Percentiles rank a stretch among this genome's conserved stretches.
phyloP scores from a whole-genome alignment of 53 echinoderm and acorn worm genomes.

The Henricia sp. region DNA sequence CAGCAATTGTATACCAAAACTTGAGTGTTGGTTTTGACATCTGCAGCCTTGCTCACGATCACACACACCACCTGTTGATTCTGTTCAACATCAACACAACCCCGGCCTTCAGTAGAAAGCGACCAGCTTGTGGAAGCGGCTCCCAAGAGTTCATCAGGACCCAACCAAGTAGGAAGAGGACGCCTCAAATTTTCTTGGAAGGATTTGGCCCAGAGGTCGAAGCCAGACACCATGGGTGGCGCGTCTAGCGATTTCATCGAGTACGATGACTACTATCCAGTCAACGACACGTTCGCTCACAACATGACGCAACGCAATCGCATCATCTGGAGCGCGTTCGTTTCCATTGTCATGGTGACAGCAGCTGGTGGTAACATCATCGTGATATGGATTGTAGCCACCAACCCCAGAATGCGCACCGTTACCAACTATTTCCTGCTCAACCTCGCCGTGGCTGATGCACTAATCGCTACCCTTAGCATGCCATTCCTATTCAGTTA shows the following conservation, averaged over 20 bases:
- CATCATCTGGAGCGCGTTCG: constrained; percentile 82
- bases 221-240: constrained; percentile 26
- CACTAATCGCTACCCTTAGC: constrained; percentile 78
- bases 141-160: no score
- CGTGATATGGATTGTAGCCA: constrained; percentile 93
- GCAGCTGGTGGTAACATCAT: constrained; percentile 91
- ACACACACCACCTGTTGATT: no score
- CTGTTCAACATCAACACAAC: no score
- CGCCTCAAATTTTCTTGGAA: no score
- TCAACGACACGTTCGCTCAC: constrained; percentile 18
- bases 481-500: constrained; percentile 79
- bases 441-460: constrained; percentile 88
- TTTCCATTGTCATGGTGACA: constrained; percentile 65
- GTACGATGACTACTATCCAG: constrained; percentile 34
- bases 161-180: no score
- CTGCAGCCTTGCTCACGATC: no score
- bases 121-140: no score
- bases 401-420: constrained; percentile 87
- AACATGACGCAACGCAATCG: constrained; percentile 35
- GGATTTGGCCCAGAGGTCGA: no score
- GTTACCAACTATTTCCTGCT: constrained; percentile 93
- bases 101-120: no score
- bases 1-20: no score
- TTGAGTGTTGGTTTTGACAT: no score
- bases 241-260: constrained; percentile 44